Evolutionary conservation across 2,113 vertebrate species (phyloP), one percentile per base, ranked within the genome.

Genomic region (Tangachromis dhanisi): DNA sequence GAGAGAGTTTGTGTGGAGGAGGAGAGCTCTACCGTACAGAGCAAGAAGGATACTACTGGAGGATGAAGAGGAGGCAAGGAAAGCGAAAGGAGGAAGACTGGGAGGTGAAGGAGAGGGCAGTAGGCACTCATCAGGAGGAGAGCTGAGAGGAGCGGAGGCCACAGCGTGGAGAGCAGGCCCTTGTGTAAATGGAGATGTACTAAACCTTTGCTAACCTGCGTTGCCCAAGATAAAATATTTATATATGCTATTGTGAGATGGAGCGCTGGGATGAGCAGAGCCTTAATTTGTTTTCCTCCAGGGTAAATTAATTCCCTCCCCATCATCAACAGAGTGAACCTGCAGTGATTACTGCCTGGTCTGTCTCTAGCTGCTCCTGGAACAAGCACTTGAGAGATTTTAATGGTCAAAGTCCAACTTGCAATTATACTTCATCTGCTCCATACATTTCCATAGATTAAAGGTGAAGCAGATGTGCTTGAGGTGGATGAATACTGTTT

Each of bases 141-240:
- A 92, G 91, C 88, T n/a, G 35, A 87, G 89, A 82, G 93, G 81
- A 92, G 86, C 83, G 76, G 88, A 94, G 92, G 93, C 92, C 90
- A 89, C 81, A 24, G 87, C 9, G 35, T 95, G 92, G 94, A 96
- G 95, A 96, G 93, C 73, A 9, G 88, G 91, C 92, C 89, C 95
- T 96, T 94, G 88, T 96, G 93, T 94, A 96, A 96, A 97, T 96
- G 95, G 95, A 96, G 93, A 96, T 96, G 94, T 95, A 93, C 95
- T 95, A 96, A 97, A 96, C 96, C 95, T 96, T 95, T 95, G 94
- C 93, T 95, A 96, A 96, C 96, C 96, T 96, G 95, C 86, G 95
- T 96, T 86, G 76, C 89, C 90, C 93, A 93, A 96, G 95, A 97
- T 97, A 94, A 97, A 97, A 97, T 96, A 97, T 97, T 97, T 96